Evolutionary conservation across 2,888 invertebrate species (phyloP).

Genomic region (Polydrusus pterygomalis): DNA sequence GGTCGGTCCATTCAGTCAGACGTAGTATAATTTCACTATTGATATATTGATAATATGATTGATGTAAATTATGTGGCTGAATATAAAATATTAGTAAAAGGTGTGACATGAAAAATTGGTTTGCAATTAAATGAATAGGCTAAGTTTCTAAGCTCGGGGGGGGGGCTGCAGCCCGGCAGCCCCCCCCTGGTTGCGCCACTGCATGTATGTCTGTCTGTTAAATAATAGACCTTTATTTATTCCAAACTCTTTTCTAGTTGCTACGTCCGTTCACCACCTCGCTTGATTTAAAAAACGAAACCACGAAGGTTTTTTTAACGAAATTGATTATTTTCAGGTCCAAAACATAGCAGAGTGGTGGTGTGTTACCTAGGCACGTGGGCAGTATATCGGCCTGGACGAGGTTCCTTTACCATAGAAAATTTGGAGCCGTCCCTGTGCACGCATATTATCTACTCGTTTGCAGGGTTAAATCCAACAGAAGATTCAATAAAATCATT

Average conservation of each 20-base stretch:
- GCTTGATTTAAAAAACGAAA: background rate
- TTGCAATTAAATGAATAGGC: too few relatives aligned
- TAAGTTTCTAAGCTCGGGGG: too few relatives aligned
- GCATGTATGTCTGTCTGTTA: too few relatives aligned
- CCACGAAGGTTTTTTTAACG: conserved; percentile 61
- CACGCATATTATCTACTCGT: conserved; percentile 87
- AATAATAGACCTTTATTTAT: too few relatives aligned
- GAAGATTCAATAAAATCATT: conserved; percentile 81
- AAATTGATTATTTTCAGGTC: conserved; percentile 72
- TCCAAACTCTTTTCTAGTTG: background rate
- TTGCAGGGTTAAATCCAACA: conserved; percentile 84
- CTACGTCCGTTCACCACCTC: background rate
- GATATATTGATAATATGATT: too few relatives aligned
- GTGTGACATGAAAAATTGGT: too few relatives aligned
- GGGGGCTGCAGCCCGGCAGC: too few relatives aligned
- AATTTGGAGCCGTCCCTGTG: conserved; percentile 84
- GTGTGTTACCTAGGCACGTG: conserved; percentile 88
- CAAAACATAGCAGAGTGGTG: conserved; percentile 82
- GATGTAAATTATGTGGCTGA: too few relatives aligned
- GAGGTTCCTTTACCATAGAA: conserved; percentile 80
- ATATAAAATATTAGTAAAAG: too few relatives aligned
- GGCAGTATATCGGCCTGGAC: conserved; percentile 83
- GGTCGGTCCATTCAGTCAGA: too few relatives aligned
- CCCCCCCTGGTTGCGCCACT: too few relatives aligned
- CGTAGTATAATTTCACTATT: too few relatives aligned